A percentile compares a stretch with the other conserved stretches of the same genome.
Evolutionary conservation across 2,113 vertebrate genomes (phyloP).

Genomic region (Lepus americanus): DNA sequence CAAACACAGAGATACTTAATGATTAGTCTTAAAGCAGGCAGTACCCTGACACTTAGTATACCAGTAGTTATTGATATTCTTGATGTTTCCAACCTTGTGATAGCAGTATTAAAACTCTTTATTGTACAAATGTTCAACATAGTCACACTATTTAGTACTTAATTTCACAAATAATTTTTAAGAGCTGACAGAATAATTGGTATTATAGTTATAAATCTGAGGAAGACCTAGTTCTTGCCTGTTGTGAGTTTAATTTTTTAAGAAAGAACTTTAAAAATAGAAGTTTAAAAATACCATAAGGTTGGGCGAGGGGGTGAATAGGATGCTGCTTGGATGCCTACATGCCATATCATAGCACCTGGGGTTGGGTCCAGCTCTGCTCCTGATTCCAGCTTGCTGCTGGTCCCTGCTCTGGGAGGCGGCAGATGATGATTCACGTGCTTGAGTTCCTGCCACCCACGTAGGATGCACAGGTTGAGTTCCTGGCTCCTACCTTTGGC

Average conservation of each 20-base stretch:
- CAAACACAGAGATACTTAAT: neutral
- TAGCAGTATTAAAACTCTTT: neutral
- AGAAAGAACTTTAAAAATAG: neutral
- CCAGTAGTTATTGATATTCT: conserved; percentile 20
- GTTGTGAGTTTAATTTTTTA: neutral
- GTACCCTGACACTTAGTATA: neutral
- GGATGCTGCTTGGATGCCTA: no score
- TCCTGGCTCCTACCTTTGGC: no score
- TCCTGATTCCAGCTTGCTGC: no score
- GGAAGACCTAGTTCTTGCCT: neutral
- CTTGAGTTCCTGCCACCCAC: no score
- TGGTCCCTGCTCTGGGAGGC: no score
- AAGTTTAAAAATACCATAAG: no score
- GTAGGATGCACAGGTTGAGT: no score
- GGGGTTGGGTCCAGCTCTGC: no score
- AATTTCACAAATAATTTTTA: conserved; percentile 7
- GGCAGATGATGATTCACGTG: no score
- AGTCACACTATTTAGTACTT: neutral
- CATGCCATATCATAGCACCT: no score
- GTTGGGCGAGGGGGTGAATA: no score
- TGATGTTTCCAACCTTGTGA: neutral
- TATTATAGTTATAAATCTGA: conserved; percentile 38
- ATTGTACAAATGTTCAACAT: neutral
- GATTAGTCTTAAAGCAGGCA: neutral
- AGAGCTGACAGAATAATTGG: neutral